A percentile compares a stretch with the other conserved stretches of the same genome.
Evolutionary conservation across 2,113 vertebrate species (phyloP).

Genomic region (Carassius gibelio): DNA sequence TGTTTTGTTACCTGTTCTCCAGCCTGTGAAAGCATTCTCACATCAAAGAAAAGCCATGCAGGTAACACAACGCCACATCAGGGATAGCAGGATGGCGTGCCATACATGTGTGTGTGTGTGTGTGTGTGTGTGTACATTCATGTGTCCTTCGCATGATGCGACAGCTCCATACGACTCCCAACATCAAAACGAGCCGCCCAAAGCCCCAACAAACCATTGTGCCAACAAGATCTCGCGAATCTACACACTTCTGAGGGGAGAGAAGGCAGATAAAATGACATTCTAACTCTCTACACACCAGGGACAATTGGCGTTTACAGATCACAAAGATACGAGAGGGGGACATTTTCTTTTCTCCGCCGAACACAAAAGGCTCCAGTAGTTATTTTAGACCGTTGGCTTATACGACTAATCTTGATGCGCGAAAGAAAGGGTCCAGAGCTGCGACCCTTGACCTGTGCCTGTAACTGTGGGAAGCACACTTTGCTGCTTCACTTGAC

Average conservation of each 20-base stretch:
- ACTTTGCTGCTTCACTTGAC: not conserved
- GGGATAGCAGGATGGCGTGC: conserved; percentile 46
- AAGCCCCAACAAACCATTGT: conserved; percentile 45
- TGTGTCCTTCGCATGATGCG: conserved; percentile 48
- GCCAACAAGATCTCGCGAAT: conserved; percentile 18
- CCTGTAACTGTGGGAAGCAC: conserved; percentile 21
- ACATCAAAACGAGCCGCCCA: conserved; percentile 7
- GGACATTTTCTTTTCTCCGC: conserved; percentile 21
- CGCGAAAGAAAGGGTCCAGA: conserved; percentile 7
- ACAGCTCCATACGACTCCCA: conserved; percentile 30
- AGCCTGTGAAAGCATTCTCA: conserved; percentile 74
- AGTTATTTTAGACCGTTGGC: conserved; percentile 14
- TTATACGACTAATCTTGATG: conserved; percentile 39
- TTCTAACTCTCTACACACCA: conserved; percentile 26
- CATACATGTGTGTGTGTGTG: conserved; percentile 18
- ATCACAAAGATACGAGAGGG: conserved; percentile 45
- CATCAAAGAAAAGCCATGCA: conserved; percentile 67
- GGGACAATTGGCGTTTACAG: conserved; percentile 37
- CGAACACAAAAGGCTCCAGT: conserved; percentile 34
- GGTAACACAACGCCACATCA: conserved; percentile 61
- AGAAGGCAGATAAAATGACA: conserved; percentile 19
- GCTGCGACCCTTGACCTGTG: conserved; percentile 8
- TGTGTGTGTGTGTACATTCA: conserved; percentile 3
- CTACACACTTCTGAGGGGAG: conserved; percentile 22
- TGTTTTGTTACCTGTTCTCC: conserved; percentile 68